Evolutionary conservation across 2,888 invertebrate species (phyloP), one percentile per base, ranked within the genome.

Genomic region (Drosophila monieri): DNA sequence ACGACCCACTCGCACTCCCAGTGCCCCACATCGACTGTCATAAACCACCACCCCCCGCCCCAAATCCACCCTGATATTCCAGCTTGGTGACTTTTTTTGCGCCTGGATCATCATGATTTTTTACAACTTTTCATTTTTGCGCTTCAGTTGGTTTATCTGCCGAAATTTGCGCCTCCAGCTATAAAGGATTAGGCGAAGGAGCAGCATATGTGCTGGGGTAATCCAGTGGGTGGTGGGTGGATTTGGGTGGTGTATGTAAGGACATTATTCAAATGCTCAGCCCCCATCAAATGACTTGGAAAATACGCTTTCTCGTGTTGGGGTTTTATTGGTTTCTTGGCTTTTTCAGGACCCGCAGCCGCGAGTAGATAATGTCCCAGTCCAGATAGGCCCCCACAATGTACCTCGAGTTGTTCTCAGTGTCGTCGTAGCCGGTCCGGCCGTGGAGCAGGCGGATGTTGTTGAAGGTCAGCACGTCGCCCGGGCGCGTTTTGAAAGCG

Each of bases 341-440:
- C 30, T 73, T 76, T 52, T 90, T 90, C n/a, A 91, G 80, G 37
- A 91, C 90, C 39, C 91, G 81, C 57, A 91, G 60, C 70, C 93
- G 92, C 1, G 95, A 96, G 84, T 94, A 94, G 72, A 96, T 93
- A 85, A 95, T 94, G 90, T 96, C 96, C 96, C 96, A 96, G 88
- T 95, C 95, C 8, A 96, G 89, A 88, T 96, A 96, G 49, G 94
- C 94, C 9, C 96, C 96, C 66, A 95, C 94, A n/a, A 96, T 91
- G 79, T 94, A 94, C 56, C 96, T 89, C 0, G 90, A 80, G 88
- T 94, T 94, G 6, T 88, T 77, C 10, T 90, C 90, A 8, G 90
- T 92, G 73, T 95, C 94, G 85, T 93, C 93, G 89, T 95, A 96
- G 3, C 93, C 94, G 48, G 93, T 93, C 59, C 96, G 92, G 0